Base-by-base conservation (phyloP, 1,140 invertebrate species). In the Plutomurus gul region DNA sequence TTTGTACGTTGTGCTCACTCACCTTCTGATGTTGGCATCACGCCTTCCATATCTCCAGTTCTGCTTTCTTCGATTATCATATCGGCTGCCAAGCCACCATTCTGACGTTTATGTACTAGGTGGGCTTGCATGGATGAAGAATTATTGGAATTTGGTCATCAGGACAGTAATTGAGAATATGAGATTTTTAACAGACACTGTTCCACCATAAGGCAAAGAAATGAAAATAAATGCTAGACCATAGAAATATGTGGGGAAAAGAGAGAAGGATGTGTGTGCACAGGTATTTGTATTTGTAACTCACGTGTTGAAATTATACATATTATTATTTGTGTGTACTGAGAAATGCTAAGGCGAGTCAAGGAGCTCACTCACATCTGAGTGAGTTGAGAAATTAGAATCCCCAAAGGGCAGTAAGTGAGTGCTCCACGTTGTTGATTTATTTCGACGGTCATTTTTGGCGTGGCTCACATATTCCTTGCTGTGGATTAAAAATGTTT, bases 371-470 rank as follows among this genome's bases (percentile, higher is more conserved):
- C n/a, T n/a, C n/a, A n/a, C n/a, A n/a, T n/a, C n/a, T n/a, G n/a
- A n/a, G n/a, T n/a, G n/a, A n/a, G 27, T 33, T 65, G 56, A 65
- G 36, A 65, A 65, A 65, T 65, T 65, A 27, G 56, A 65, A 65
- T 65, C 56, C 56, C 56, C 56, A 65, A 65, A 65, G 56, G 56
- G 56, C 56, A 65, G 25, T 30, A 65, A 33, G 56, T 30, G 70
- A 40, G 40, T 72, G 70, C 70, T 72, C 70, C 18, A 11, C 25
- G n/a, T 46, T 72, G 70, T 39, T 72, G 70, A 72, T 72, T 72
- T 72, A 72, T 72, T 72, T 72, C 70, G 40, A 72, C 36, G 40
- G 40, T 72, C 70, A 72, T 39, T 72, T 72, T 72, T 72, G 70
- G 70, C 70, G 70, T 72, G 70, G 70, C 39, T 40, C 36, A 40